Base-by-base conservation (phyloP, 2,113 vertebrate genomes). In the Anseranas semipalmata region DNA sequence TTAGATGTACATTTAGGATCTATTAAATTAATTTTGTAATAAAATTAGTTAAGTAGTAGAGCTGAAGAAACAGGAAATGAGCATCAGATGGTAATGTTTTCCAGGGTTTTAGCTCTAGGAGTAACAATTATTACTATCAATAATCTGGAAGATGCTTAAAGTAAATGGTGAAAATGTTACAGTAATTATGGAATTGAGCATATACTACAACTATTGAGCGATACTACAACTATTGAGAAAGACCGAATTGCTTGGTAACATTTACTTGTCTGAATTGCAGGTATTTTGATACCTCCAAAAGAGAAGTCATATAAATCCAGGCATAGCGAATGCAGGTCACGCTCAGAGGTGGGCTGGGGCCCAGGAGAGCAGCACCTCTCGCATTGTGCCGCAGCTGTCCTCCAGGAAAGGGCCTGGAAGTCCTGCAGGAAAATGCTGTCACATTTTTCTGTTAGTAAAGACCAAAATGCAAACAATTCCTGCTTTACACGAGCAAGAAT, bases 361-460 rank as follows among this genome's bases (percentile, higher is more conserved):
- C 35, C 52, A 11, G 45, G 33, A 63, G 22, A 68, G 46, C 21
- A 67, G 13, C 41, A 37, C 32, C 52, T 59, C 10, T 2, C 4
- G 0, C 0, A 1, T 13, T 75, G 30, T 25, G 27, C 41, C 27
- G 15, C 19, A 52, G 12, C 9, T 35, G 6, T 37, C 6, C 6
- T 27, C 27, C 0, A 1, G 33, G n/a, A 45, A 46, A 56, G 55
- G 24, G 21, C 58, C 59, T 55, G 9, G 10, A 76, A 73, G 7
- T 16, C n/a, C 22, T 24, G 21, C 1, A 2, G 58, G 37, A 77
- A 46, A 63, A 52, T 1, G 10, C 3, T 0, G 0, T 13, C 1
- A 0, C 15, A 2, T 21, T 28, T 66, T 62, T 52, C 45, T 46
- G 28, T 41, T 33, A 24, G 4, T 53, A 8, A 75, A 79, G 15